Evolutionary conservation across 2,113 vertebrate species (phyloP), one percentile per base, ranked within the genome.

Genomic region (Grallaria varia): DNA sequence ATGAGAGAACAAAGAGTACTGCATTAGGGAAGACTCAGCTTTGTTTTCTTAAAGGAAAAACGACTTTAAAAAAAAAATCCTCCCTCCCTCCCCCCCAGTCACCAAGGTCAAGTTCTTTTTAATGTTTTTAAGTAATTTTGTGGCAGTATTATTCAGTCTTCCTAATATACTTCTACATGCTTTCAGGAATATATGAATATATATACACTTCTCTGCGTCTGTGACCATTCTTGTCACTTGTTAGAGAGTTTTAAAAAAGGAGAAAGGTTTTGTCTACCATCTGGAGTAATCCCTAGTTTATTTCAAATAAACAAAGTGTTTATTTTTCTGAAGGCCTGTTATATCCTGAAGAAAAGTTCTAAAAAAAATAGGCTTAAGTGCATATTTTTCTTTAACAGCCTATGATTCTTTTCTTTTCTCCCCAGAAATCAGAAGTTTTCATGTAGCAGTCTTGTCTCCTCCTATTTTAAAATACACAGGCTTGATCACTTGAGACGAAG

Each of bases 11-110:
- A 64, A 73, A 9, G 5, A 2, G 0, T 39, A 3, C 76, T 86
- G 24, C 11, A 14, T 52, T 69, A 64, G 19, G 49, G 47, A 72
- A 73, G 45, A 56, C 4, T 8, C 3, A 11, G 4, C 6, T 30
- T 42, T 73, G 24, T 40, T 75, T 35, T 75, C 20, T 73, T 37
- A 31, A 74, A 81, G 18, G 14, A 52, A 74, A 23, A 69, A 66
- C 6, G 15, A 62, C 12, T 33, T 2, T 47, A 76, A 66, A 20
- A 39, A 66, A 18, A 28, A 11, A 78, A 49, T 37, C 28, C 27
- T 8, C 28, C 8, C 2, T 1, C 4, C 4, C 21, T 10, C 6
- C 16, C 24, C 8, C 8, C 3, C 19, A 20, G 8, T 55, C 53
- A 67, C 45, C 12, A 80, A 67, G 14, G 13, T 77, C 27, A 69